Conservation (phyloP, 1,140 invertebrate genomes). For the Trichomalopsis sarcophagae region DNA sequence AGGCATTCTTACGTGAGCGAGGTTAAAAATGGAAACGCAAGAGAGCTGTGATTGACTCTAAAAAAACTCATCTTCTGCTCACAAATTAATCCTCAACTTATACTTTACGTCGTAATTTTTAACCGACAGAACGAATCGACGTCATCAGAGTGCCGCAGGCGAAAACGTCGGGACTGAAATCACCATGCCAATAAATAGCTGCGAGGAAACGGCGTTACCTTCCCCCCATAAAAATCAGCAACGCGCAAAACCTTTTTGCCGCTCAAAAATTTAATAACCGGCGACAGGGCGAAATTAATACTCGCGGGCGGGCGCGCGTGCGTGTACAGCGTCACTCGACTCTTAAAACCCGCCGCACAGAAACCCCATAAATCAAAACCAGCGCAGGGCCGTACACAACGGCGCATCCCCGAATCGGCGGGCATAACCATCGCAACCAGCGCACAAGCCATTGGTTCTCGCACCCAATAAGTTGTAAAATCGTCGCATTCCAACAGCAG, state of each 20-base stretch:
- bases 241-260: neutral
- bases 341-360: slow-evolving; percentile 11
- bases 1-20: neutral
- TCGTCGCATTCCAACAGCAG: neutral
- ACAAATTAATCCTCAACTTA: too few relatives aligned
- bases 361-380: slow-evolving; percentile 6
- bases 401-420: neutral
- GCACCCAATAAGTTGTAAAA: slow-evolving; percentile 46
- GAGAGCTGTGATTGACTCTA: neutral
- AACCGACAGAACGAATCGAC: too few relatives aligned
- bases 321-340: neutral
- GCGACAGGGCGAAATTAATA: neutral
- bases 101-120: too few relatives aligned
- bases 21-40: neutral
- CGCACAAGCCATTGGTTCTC: neutral
- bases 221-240: neutral
- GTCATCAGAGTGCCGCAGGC: too few relatives aligned
- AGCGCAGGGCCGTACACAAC: neutral
- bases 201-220: neutral
- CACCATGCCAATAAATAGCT: neutral
- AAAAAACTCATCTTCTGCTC: neutral
- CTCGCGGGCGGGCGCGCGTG: neutral
- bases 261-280: slow-evolving; percentile 3
- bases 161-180: neutral
- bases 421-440: neutral